A percentile compares a stretch with the other conserved stretches of the same genome.
Conservation (phyloP, 2,888 invertebrate species). For the Acrobasis consociella region DNA sequence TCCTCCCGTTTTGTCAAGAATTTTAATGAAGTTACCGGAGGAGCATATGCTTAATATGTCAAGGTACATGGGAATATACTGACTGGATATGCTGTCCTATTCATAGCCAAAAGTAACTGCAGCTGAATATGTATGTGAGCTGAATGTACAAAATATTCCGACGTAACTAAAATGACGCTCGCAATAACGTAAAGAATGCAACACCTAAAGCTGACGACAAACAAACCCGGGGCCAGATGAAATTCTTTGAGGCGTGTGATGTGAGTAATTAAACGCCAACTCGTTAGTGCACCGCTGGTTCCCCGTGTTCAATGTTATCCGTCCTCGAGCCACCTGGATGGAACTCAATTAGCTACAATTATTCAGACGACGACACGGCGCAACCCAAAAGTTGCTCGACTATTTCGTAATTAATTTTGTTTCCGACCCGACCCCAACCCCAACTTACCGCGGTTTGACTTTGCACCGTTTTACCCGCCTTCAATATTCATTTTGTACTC, state of each 20-base stretch:
- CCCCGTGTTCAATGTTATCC: conserved; percentile 48
- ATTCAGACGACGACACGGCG: conserved; percentile 63
- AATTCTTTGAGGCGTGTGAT: conserved; percentile 34
- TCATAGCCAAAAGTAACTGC: too few species aligned
- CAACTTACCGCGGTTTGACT: conserved; percentile 46
- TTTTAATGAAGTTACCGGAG: too few species aligned
- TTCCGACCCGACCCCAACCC: conserved; percentile 51
- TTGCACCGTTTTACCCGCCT: conserved; percentile 28
- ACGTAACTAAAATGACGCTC: not conserved
- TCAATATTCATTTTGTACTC: conserved; percentile 18
- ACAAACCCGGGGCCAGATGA: conserved; percentile 11
- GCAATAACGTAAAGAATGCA: conserved; percentile 4
- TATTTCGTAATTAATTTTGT: conserved; percentile 78
- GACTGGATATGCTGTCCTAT: too few species aligned
- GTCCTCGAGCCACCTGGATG: conserved; percentile 57
- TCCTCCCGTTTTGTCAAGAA: too few species aligned
- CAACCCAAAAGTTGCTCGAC: conserved; percentile 69
- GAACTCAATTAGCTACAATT: conserved; percentile 78
- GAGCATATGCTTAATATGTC: too few species aligned
- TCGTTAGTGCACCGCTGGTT: conserved; percentile 45
- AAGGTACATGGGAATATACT: too few species aligned
- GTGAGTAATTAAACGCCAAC: conserved; percentile 49
- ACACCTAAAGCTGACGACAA: conserved; percentile 7
- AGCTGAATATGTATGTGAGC: not conserved
- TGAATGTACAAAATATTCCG: not conserved